These are phyloP conservation scores for Okamejei kenojei DNA, from an alignment of 2,797 vertebrate genomes.

Conservation along the genomic window DNA sequence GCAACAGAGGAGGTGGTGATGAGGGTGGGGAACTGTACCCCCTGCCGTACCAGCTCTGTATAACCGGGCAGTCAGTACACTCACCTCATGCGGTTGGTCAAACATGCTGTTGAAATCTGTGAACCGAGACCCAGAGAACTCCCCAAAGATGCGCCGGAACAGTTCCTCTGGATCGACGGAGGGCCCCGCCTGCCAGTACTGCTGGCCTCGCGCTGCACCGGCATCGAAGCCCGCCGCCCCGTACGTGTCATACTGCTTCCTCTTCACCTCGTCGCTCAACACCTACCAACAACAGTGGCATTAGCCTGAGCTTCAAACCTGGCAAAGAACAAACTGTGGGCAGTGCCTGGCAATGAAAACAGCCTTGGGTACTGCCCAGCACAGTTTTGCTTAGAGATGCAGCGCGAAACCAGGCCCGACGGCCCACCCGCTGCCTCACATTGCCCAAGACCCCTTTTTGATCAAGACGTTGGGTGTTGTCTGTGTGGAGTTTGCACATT, in stretches of 20 bases:
- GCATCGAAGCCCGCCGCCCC: slow-evolving; percentile 73
- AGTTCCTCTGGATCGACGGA: slow-evolving; percentile 83
- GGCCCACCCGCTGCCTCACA: too few relatives aligned
- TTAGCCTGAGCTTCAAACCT: neutral
- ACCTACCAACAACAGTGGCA: slow-evolving; percentile 54
- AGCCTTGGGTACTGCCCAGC: too few relatives aligned
- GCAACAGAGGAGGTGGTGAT: neutral
- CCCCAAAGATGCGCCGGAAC: slow-evolving; percentile 93
- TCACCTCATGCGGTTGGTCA: slow-evolving; percentile 86
- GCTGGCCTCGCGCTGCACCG: slow-evolving; percentile 59
- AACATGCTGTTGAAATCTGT: slow-evolving; percentile 81
- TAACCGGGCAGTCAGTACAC: slow-evolving; percentile 24
- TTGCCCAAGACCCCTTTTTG: too few relatives aligned
- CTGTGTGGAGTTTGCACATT: too few relatives aligned
- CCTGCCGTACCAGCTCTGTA: neutral
- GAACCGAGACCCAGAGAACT: slow-evolving; percentile 77
- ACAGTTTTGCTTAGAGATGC: too few relatives aligned
- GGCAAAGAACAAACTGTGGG: too few relatives aligned
- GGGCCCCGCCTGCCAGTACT: slow-evolving; percentile 70
- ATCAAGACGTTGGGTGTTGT: too few relatives aligned
- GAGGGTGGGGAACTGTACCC: neutral
- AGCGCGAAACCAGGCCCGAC: too few relatives aligned
- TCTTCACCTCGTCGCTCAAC: slow-evolving; percentile 81
- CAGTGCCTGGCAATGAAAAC: too few relatives aligned
- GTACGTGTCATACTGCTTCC: slow-evolving; percentile 86